Base-by-base conservation (phyloP, 2,797 vertebrate genomes). In the Prunella strophiata region DNA sequence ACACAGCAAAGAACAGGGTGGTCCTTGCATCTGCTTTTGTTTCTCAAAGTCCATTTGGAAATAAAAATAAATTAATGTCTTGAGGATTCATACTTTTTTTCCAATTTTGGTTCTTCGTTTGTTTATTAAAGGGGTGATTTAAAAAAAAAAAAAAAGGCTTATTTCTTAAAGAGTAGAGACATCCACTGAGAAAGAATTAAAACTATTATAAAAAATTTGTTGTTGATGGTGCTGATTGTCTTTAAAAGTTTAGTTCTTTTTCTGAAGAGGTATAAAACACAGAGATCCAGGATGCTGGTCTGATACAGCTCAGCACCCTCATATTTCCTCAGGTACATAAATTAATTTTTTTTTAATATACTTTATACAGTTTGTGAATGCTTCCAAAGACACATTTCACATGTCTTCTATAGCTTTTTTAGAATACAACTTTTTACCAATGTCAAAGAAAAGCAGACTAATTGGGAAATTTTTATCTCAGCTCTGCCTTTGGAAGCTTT, bases 21-120 rank as follows among this genome's bases (percentile, higher is more conserved):
- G 80, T 95, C 91, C 14, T 79, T 90, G 52, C 27, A 38, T 68
- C 26, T 67, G 38, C 55, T 61, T 67, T 57, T 86, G 43, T 74
- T 89, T 86, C 51, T 34, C 42, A 80, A 57, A 54, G 21, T 30
- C 3, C 7, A 32, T 88, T 55, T 5, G 5, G 17, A 15, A n/a
- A 47, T 18, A 48, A 51, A 66, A 86, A 84, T 22, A 72, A 52
- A 58, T 7, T n/a, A 55, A 47, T 57, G 10, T 6, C 8, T 52
- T 83, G 38, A 47, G 11, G 4, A 85, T 85, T 67, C 16, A 36
- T 66, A 26, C 20, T 43, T 91, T 16, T 92, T 73, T 67, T 71
- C 32, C 38, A 59, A 8, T 38, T 67, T 58, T 36, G 16, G 16
- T 45, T 12, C 6, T 45, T 76, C 13, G 7, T 71, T 75, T 17